Evolutionary conservation across 1,140 invertebrate genomes (phyloP).

Genomic region (Drosophila lacteicornis): DNA sequence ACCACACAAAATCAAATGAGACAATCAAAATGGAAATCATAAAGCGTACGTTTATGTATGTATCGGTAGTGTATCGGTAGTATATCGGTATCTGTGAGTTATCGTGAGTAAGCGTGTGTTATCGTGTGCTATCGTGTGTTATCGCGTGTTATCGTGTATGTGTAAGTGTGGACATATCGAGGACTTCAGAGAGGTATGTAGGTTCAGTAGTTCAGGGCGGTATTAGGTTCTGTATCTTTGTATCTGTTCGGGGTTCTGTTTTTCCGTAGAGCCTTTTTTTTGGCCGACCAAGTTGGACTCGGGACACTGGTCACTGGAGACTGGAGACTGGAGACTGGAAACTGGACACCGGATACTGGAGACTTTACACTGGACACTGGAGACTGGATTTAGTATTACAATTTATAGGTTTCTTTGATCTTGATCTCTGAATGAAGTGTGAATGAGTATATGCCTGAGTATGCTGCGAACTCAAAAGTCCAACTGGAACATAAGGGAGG

Average conservation of each 20-base stretch:
- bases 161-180: conserved; percentile 46
- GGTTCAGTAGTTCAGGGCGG: conserved; percentile 30
- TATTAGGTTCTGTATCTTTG: conserved; percentile 39
- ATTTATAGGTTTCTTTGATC: conserved; percentile 55
- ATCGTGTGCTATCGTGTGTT: conserved; percentile 17
- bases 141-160: conserved; percentile 7
- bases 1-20: conserved; percentile 70
- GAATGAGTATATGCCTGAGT: conserved; percentile 74
- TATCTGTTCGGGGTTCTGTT: conserved; percentile 34
- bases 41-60: conserved; percentile 77
- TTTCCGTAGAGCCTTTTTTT: conserved; percentile 10
- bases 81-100: conserved; percentile 45
- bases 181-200: conserved; percentile 49
- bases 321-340: neutral
- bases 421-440: conserved; percentile 68
- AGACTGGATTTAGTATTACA: conserved; percentile 48
- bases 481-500: conserved; percentile 12
- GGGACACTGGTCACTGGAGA: neutral
- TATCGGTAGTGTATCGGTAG: conserved; percentile 27
- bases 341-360: neutral
- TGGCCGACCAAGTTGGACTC: conserved; percentile 15
- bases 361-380: neutral
- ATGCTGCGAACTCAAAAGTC: conserved; percentile 64
- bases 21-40: conserved; percentile 72
- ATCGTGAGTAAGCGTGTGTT: conserved; percentile 8